Evolutionary conservation across 2,888 invertebrate species (phyloP), one percentile per base, ranked within the genome.

Genomic region (Acrobasis repandana): DNA sequence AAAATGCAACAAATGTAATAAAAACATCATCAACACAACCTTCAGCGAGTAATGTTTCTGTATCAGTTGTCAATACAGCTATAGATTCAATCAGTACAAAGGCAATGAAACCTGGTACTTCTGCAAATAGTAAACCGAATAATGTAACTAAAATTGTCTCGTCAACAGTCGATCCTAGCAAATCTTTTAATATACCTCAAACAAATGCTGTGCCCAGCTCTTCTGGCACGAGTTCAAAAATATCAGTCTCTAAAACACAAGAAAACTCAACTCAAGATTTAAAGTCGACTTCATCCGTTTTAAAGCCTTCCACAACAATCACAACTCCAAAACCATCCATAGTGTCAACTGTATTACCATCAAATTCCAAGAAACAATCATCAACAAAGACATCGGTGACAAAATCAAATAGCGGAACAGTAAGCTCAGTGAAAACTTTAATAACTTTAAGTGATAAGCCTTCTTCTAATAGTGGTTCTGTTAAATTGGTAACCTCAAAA

Each of bases 341-440:
- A 54, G 54, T 18, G 10, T 18, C 52, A 34, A 0, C 58, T 20
- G 10, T 28, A 11, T 14, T 15, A n/a, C 20, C 51, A 47, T 51
- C 52, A 47, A 38, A 11, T 54, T 52, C 36, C 2, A 51, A 56
- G 33, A 64, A 63, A 20, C 16, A 66, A 48, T 60, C 36, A 33
- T 36, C 65, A 38, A 60, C 60, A 56, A 64, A 57, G 18, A 72
- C 67, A 63, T 50, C 67, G 58, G 59, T 64, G 63, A 33, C 60
- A 52, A 60, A 52, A 52, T 46, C 46, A 10, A 46, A 9, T 28
- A 60, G 28, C n/a, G 51, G 15, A 33, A n/a, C 59, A 20, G 16
- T 50, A 6, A 61, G 33, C 15, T 59, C 50, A 10, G 33, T 46
- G 4, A 64, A 57, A 51, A 33, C 59, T 58, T 46, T 43, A 52